Evolutionary conservation across 1,140 invertebrate species (phyloP).

Genomic region (Eufriesea mexicana): DNA sequence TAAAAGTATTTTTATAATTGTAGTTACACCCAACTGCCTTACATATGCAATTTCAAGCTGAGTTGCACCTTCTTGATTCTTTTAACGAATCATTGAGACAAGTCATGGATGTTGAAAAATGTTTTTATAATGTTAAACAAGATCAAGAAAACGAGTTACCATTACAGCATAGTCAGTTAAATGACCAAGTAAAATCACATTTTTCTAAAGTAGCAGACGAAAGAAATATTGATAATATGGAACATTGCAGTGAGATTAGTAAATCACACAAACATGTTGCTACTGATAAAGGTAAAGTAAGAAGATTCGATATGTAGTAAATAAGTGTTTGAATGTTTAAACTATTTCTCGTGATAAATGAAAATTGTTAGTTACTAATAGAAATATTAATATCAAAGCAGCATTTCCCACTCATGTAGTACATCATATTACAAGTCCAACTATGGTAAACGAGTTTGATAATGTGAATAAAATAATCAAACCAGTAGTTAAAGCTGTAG

Average conservation of each 20-base stretch:
- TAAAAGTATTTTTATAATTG: constrained; percentile 42
- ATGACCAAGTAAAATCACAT: constrained; percentile 61
- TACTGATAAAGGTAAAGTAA: constrained; percentile 5
- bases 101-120: constrained; percentile 77
- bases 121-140: constrained; percentile 72
- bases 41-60: constrained; percentile 80
- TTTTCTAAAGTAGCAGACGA: constrained; percentile 27
- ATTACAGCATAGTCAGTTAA: constrained; percentile 64
- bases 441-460: constrained; percentile 30
- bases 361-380: not conserved
- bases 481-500: constrained; percentile 69
- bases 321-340: not conserved
- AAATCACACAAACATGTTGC: constrained; percentile 55
- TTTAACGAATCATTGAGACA: constrained; percentile 78
- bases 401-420: not conserved
- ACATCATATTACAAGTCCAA: constrained; percentile 36
- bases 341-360: not conserved
- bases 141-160: constrained; percentile 69
- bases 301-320: not conserved
- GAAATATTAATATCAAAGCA: constrained; percentile 12
- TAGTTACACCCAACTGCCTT: constrained; percentile 78
- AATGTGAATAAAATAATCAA: constrained; percentile 38
- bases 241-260: constrained; percentile 46
- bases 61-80: constrained; percentile 79
- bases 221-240: constrained; percentile 31